These are phyloP conservation scores for Drosophila imparisetae DNA, from an alignment of 2,888 invertebrate genomes.

Conservation along the genomic window DNA sequence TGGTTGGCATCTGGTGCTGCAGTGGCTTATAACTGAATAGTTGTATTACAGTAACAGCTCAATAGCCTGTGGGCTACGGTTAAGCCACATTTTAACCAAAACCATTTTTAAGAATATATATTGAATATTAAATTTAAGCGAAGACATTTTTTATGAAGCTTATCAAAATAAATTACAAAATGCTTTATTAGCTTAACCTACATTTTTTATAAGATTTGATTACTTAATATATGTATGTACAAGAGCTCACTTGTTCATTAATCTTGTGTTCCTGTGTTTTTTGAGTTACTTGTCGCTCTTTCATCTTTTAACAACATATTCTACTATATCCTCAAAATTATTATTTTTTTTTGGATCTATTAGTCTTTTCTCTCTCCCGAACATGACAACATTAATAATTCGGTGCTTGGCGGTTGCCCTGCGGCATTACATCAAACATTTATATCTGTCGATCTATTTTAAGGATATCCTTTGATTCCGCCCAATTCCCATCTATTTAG, in stretches of 20 bases:
- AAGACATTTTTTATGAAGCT: background rate
- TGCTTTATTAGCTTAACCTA: background rate
- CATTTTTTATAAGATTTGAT: background rate
- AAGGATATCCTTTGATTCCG: background rate
- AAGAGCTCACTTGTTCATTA: background rate
- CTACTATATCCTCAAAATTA: background rate
- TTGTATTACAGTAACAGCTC: background rate
- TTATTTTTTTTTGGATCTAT: too few relatives aligned
- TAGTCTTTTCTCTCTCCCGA: background rate
- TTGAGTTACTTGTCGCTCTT: background rate
- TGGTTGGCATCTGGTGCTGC: constrained; percentile 23
- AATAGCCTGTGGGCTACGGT: background rate
- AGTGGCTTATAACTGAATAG: constrained; percentile 4
- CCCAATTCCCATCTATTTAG: background rate
- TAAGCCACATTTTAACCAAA: background rate
- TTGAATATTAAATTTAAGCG: background rate
- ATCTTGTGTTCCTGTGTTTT: background rate
- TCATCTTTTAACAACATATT: background rate
- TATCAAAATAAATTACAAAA: background rate
- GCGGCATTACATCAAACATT: background rate
- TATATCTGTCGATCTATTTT: background rate
- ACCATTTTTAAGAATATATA: background rate
- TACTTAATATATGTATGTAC: background rate
- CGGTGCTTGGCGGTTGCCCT: background rate
- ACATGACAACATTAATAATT: background rate